Evolutionary conservation across 2,888 invertebrate species (phyloP), one percentile per base, ranked within the genome.

Genomic region (Hylaea fasciaria): DNA sequence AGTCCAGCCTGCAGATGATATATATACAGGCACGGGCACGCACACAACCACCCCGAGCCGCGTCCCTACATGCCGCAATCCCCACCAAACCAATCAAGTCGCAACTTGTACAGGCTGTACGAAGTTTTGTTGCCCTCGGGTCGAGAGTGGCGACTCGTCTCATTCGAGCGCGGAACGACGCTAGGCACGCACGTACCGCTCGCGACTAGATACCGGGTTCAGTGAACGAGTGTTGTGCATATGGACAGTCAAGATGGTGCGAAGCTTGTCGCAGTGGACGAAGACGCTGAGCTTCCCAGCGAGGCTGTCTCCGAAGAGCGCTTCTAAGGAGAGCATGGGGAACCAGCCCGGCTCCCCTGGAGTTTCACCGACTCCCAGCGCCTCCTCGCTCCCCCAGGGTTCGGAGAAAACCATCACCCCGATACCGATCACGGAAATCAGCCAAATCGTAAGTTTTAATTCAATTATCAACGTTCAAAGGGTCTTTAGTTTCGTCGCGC

Each of bases 281-380:
- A 97, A 97, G 94, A 97, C 97, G 74, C 93, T 97, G 83, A 97
- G 97, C 94, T 97, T 97, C 87, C 97, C 97, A 65, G 95, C 97
- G 78, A 94, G 97, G 87, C 93, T 97, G 81, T 96, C 96, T 62
- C 96, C 97, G 13, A 96, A 96, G 85, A 95, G 96, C 79, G 94
- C 94, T 57, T 94, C 95, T 41, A 96, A 96, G 89, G 96, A 96
- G 83, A 93, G 93, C 87, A 94, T 94, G 68, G 92, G 93, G 60
- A 94, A 94, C 80, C 93, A 93, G 73, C 92, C 93, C 37, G 92
- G 79, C 58, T 88, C 89, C 54, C 95, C 81, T 71, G 93, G 92
- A 68, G 91, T 91, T 63, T 95, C 95, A 43, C 95, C 95, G 61
- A 95, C 95, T 61, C 93, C 94, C 64, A 92, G 93, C 76, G 89